These are phyloP conservation scores for Brachyptera putata DNA, from an alignment of 2,888 invertebrate species.

Conservation along the genomic window DNA sequence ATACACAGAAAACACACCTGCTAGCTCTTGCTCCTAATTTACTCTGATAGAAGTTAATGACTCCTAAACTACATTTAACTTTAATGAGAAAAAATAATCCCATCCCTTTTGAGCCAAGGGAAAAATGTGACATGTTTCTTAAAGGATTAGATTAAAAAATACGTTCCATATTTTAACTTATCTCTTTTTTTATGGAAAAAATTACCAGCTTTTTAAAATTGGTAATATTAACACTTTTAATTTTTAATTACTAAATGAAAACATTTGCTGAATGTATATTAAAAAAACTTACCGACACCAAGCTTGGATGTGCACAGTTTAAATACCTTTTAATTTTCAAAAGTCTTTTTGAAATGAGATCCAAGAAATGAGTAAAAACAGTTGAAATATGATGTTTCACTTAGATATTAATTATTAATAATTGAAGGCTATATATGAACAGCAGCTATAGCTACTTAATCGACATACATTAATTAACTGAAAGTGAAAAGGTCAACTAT, in stretches of 20 bases:
- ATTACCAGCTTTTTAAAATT: slow-evolving; percentile 14
- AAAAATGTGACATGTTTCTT: slow-evolving; percentile 29
- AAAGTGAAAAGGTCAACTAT: too few species aligned
- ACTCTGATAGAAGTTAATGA: slow-evolving; percentile 26
- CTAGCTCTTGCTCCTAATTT: slow-evolving; percentile 11
- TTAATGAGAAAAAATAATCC: slow-evolving; percentile 30
- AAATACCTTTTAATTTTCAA: too few species aligned
- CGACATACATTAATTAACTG: too few species aligned
- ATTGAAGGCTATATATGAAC: too few species aligned
- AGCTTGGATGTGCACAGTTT: too few species aligned
- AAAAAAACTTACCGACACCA: not conserved
- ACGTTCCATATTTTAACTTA: slow-evolving; percentile 17
- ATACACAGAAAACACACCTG: slow-evolving; percentile 17
- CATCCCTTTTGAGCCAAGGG: slow-evolving; percentile 10
- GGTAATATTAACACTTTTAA: slow-evolving; percentile 19
- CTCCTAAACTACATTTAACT: slow-evolving; percentile 28
- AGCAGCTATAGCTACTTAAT: too few species aligned
- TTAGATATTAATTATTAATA: too few species aligned
- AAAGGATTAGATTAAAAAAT: slow-evolving; percentile 24
- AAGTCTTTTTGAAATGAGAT: too few species aligned
- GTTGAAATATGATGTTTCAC: too few species aligned
- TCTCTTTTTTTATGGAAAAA: slow-evolving; percentile 9
- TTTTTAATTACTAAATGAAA: slow-evolving; percentile 13
- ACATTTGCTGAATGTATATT: slow-evolving; percentile 2
- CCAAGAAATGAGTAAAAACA: too few species aligned